Base-by-base conservation (phyloP, 2,888 invertebrate species). In the Parascotia fuliginaria region DNA sequence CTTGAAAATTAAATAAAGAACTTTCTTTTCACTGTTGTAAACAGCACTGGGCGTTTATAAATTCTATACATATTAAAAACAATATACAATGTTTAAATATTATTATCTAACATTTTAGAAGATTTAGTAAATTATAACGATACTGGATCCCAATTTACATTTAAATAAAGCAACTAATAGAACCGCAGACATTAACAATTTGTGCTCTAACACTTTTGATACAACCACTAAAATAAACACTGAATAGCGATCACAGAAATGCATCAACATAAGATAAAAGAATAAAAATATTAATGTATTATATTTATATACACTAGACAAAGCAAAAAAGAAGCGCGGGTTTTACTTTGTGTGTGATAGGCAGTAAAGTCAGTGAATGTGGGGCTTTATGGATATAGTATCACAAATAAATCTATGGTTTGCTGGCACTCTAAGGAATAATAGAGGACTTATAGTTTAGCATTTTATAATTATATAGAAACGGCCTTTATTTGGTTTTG, bases 191-290 rank as follows among this genome's bases (percentile, higher is more conserved):
- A 33, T 54, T 40, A 68, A 73, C 60, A 77, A 74, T 86, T 87
- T 89, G 86, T 87, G 87, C 79, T 73, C 49, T 62, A 70, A 73
- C 66, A 65, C 70, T 62, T 70, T 70, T 42, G 55, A 77, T 62
- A 60, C 61, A 74, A 72, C 70, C 75, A 76, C 80, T 75, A 75
- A 80, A 81, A 77, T 80, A 79, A 83, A 87, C 77, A 77, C 72
- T 79, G 83, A 81, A 80, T 66, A 81, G 71, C 67, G 80, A 91
- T 91, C 89, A 91, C 90, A 90, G 90, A 89, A 89, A 89, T 87
- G 88, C 87, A 81, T 83, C 81, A 82, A 85, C 79, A 73, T 70
- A 68, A 64, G 74, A 80, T 64, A 75, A 81, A 81, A 37, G 85
- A 81, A 83, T 74, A 58, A 70, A 70, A 49, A 77, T 76, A 19